Conservation (phyloP, 2,888 invertebrate genomes). For the Conistra vaccinii region DNA sequence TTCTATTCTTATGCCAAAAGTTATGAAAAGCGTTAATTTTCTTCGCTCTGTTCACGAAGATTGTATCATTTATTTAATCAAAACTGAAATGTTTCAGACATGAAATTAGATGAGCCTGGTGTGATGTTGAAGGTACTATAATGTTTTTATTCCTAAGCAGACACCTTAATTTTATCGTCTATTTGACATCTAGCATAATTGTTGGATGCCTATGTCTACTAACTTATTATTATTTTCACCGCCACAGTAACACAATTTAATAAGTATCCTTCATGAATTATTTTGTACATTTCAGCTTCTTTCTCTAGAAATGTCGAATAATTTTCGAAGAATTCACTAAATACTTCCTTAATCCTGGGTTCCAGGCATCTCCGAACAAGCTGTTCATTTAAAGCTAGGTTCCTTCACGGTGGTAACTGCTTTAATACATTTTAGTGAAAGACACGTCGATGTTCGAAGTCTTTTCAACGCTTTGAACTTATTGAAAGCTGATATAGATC, state of each 20-base stretch:
- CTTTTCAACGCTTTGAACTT: slow-evolving; percentile 66
- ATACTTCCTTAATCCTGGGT: slow-evolving; percentile 13
- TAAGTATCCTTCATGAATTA: background rate
- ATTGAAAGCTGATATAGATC: slow-evolving; percentile 67
- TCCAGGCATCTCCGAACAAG: slow-evolving; percentile 20
- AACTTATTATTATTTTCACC: background rate
- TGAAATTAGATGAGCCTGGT: slow-evolving; percentile 17
- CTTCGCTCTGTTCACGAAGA: slow-evolving; percentile 40
- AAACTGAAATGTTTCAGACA: slow-evolving; percentile 25
- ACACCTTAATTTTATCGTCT: background rate
- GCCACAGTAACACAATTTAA: background rate
- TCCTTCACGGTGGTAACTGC: slow-evolving; percentile 63
- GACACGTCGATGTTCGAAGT: slow-evolving; percentile 63
- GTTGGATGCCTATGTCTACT: background rate
- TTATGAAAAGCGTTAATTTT: slow-evolving; percentile 56
- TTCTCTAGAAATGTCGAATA: slow-evolving; percentile 3
- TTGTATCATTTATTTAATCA: slow-evolving; percentile 47
- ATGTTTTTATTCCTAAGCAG: background rate
- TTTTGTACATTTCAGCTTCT: background rate
- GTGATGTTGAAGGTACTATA: background rate
- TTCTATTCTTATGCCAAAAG: slow-evolving; percentile 49
- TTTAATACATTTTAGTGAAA: slow-evolving; percentile 66
- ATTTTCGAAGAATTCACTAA: slow-evolving; percentile 30
- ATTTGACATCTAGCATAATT: background rate
- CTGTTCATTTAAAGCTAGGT: slow-evolving; percentile 55